Base-by-base conservation (phyloP, 1,140 invertebrate species). In the Drosophila bocki region DNA sequence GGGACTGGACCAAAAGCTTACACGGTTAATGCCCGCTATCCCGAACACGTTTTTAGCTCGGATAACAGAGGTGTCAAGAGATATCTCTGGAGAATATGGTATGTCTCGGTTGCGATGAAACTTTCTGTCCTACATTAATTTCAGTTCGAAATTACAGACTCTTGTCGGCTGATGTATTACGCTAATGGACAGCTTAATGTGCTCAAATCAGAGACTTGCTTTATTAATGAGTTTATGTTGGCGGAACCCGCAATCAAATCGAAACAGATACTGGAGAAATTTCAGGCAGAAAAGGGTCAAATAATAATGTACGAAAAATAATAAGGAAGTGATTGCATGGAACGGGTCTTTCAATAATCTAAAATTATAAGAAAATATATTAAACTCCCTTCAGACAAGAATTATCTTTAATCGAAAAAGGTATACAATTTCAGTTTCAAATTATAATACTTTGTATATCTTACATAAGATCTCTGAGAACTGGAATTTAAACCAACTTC, bases 31-130 rank as follows among this genome's bases (percentile, higher is more conserved):
- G 63, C 77, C 60, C 80, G 79, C 72, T 29, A 88, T 83, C 64
- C 76, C 75, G 75, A 80, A 77, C 75, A 79, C 61, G 48, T 58
- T 68, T 68, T 69, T 45, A 26, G 19, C 15, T 22, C 32, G 57
- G 74, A 88, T 80, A 82, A 82, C 65, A 74, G 78, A 78, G 80
- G 85, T 88, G 80, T 88, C 78, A 76, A 29, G 79, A 74, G 81
- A 67, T 87, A 87, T 83, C 72, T 57, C 72, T 54, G 48, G 44
- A 64, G 60, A 60, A 76, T 80, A 87, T 75, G 67, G 72, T 69
- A 76, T 78, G 65, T 78, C 63, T 80, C 48, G 50, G 61, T 35
- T 53, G 15, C 17, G 44, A 4, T n/a, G 67, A 39, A 50, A 42
- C 70, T 72, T 48, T 72, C 70, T 72, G 70, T 72, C 53, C 70